These are phyloP conservation scores for Pseudococcus viburni DNA, from an alignment of 2,888 invertebrate species.

Conservation along the genomic window DNA sequence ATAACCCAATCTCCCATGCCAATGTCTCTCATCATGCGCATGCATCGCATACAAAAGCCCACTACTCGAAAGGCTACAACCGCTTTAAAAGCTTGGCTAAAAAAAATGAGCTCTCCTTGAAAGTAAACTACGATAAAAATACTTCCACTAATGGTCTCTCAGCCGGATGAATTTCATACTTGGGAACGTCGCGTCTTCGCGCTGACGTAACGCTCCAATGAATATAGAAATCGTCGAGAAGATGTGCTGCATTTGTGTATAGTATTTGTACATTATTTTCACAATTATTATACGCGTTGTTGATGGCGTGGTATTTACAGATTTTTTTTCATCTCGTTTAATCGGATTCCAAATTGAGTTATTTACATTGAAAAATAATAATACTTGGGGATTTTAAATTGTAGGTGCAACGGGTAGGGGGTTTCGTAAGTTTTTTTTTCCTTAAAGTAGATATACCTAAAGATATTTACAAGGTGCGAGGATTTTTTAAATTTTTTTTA, in stretches of 20 bases:
- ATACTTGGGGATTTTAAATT: not conserved
- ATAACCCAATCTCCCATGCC: not conserved
- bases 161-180: conserved; percentile 12
- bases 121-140: not conserved
- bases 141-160: conserved; percentile 15
- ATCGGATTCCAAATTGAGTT: conserved; percentile 14
- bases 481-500: not conserved
- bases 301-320: not conserved
- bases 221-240: conserved; percentile 57
- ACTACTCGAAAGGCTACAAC: not conserved
- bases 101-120: conserved; percentile 19
- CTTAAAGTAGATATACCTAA: not conserved
- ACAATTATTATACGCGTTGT: conserved; percentile 30
- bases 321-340: not conserved
- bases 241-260: conserved; percentile 64
- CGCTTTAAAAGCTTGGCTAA: not conserved
- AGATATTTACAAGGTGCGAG: conserved; percentile 12
- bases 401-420: not conserved
- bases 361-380: conserved; percentile 4
- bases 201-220: conserved; percentile 38
- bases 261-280: conserved; percentile 54
- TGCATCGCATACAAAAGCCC: not conserved
- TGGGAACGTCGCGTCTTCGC: not conserved
- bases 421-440: not conserved
- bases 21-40: not conserved